Evolutionary conservation across 2,797 vertebrate genomes (phyloP), one percentile per base, ranked within the genome.

Genomic region (Xenentodon cancila): DNA sequence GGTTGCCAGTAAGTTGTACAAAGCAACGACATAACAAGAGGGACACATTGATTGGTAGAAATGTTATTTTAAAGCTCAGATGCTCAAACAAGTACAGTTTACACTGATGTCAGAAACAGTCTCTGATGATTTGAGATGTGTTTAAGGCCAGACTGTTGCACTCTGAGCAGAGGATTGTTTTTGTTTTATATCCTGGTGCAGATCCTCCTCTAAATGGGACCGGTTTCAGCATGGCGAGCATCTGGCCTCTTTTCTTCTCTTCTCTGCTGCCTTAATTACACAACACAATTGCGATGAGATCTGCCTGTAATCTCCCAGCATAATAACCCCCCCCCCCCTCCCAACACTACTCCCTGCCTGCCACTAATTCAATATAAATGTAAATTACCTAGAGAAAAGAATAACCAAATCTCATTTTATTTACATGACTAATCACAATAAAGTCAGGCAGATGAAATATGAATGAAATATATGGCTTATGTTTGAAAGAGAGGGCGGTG

Each of bases 311-410:
- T 93, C 92, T 93, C 77, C 30, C 75, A 82, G 85, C 75, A 90
- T 92, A 93, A 93, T 92, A 90, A 90, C 42, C 48, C 80, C 37
- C 70, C 49, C 68, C 59, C 5, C 59, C 56, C 32, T 47, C 69
- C 58, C 34, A 44, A 53, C 27, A 53, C 52, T 25, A 73, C 80
- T 79, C 84, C 79, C 88, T 84, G 81, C 79, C 86, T 75, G 81
- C 89, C 83, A 82, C 89, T 94, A 94, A 94, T 94, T 94, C 91
- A 93, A 93, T 94, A 94, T 92, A 94, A 93, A 94, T 94, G 93
- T 93, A 93, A 93, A 94, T 94, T 87, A 92, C 89, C 89, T 76
- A 62, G 85, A 88, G 80, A 88, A 88, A 89, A 91, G 89, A 93
- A 92, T 88, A 91, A 92, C 87, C 85, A 91, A 92, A 93, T 91